A percentile compares a stretch with the other conserved stretches of the same genome.
Evolutionary conservation across 2,797 vertebrate genomes (phyloP).

Genomic region (Oreochromis mossambicus): DNA sequence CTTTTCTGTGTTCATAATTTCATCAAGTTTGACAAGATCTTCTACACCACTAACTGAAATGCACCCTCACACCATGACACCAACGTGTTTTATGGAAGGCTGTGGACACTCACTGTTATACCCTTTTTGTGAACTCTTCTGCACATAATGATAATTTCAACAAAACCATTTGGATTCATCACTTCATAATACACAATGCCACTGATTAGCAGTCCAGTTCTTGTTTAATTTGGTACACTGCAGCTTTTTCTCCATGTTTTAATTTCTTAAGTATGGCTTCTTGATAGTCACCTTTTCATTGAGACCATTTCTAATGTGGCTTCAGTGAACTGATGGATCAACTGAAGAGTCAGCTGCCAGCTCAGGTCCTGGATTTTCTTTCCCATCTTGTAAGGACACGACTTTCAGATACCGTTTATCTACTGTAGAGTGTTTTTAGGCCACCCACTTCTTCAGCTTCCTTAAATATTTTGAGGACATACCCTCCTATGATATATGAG

Average conservation of each 20-base stretch:
- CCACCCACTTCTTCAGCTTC: background rate
- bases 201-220: background rate
- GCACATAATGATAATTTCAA: background rate
- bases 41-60: background rate
- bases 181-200: background rate
- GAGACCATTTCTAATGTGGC: background rate
- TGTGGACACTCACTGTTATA: background rate
- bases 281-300: background rate
- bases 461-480: background rate
- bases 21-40: background rate
- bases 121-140: background rate
- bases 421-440: background rate
- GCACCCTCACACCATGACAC: background rate
- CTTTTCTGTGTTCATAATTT: background rate
- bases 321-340: background rate
- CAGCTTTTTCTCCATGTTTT: background rate
- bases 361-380: background rate
- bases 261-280: background rate
- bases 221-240: background rate
- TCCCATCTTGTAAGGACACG: background rate
- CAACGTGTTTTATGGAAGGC: background rate
- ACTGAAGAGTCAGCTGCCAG: background rate
- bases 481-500: no score
- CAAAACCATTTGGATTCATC: background rate
- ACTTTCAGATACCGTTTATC: background rate